Evolutionary conservation across 2,888 invertebrate genomes (phyloP), one percentile per base, ranked within the genome.

Genomic region (Dasysyrphus albostriatus): DNA sequence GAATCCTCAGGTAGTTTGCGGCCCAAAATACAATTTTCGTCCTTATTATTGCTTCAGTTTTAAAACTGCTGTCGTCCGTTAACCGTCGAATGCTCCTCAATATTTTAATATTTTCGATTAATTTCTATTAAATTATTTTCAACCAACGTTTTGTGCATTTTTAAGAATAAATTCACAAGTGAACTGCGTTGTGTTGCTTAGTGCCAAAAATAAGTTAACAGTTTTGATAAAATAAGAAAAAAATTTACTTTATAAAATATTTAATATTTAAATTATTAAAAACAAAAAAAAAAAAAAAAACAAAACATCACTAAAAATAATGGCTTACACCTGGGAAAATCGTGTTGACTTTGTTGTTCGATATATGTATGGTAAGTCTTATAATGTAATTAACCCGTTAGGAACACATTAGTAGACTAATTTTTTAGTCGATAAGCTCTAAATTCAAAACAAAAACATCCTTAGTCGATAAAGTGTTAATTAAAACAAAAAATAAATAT

Each of bases 241-340:
- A 88, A 80, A 87, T 82, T 67, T 34, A 29, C 63, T 51, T 59
- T 5, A 24, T 14, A 63, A 61, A 56, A 81, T 77, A 63, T 74
- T 67, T 65, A 58, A 76, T 19, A 58, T 8, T 58, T 29, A 72
- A 74, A 63, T 78, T 69, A 69, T 58, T 78, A 58, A 29, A 34
- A 59, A 63, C 70, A 47, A 88, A 77, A 34, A 59, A 63, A 74
- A 47, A 88, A 77, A 88, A 88, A 76, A 87, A 44, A 54, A 49
- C 4, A 49, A 77, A 19, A 78, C 7, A 54, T 14, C 1, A 69
- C 80, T 79, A 81, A 89, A 88, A 91, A 96, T 96, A 91, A 96
- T 96, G 96, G 96, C 96, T 80, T 96, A 96, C 93, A 95, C 95
- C 91, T 97, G 97, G 97, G 96, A 97, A 91, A 97, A 96, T 93